phyloP scores from a whole-genome alignment of 2,797 vertebrate genomes.

The Merluccius polli region DNA sequence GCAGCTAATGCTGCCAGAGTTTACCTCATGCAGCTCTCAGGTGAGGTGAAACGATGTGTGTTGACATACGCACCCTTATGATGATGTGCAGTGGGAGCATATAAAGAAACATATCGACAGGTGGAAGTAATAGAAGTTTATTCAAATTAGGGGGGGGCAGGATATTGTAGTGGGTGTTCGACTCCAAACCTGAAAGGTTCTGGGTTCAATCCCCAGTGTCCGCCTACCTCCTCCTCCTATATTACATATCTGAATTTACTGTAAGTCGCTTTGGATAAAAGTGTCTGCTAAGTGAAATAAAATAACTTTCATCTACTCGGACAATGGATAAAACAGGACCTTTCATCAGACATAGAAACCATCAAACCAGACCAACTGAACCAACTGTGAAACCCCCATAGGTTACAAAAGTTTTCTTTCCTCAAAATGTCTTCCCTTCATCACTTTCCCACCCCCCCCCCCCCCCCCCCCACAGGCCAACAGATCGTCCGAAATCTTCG shows the following conservation, averaged over 20 bases:
- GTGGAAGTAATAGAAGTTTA: not conserved
- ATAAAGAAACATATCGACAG: not conserved
- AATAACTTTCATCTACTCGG: too few relatives aligned
- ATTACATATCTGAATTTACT: not conserved
- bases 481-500: slow-evolving; percentile 89
- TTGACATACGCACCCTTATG: not conserved
- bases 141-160: not conserved
- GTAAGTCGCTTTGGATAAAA: not conserved
- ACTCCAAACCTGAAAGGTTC: not conserved
- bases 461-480: slow-evolving; percentile 74
- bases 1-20: slow-evolving; percentile 88
- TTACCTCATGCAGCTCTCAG: slow-evolving; percentile 95
- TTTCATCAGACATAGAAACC: too few relatives aligned
- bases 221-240: not conserved
- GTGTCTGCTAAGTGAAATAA: too few relatives aligned
- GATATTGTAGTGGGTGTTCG: not conserved
- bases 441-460: not conserved
- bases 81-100: not conserved
- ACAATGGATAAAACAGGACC: too few relatives aligned
- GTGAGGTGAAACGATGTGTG: slow-evolving; percentile 62
- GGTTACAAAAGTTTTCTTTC: not conserved
- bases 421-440: not conserved
- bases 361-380: too few relatives aligned
- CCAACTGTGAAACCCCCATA: not conserved
- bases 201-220: not conserved